Conservation (phyloP, 2,888 invertebrate genomes). For the Thumatha senex region DNA sequence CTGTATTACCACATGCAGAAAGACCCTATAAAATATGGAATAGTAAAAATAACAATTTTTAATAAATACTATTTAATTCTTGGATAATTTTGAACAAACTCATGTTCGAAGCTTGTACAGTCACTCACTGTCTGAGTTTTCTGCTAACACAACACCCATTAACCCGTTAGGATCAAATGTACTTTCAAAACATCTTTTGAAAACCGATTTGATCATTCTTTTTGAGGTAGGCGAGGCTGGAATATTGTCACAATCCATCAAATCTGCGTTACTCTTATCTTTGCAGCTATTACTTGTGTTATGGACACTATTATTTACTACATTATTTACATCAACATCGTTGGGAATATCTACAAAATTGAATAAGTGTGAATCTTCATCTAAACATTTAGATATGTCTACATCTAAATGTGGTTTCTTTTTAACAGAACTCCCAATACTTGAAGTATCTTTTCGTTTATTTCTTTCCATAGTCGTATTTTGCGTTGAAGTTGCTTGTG, state of each 20-base stretch:
- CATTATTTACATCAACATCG: conserved; percentile 35
- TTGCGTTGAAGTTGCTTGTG: conserved; percentile 63
- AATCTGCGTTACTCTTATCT: conserved; percentile 32
- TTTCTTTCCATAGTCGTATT: conserved; percentile 61
- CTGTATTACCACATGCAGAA: too few species aligned
- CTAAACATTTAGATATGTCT: conserved; percentile 66
- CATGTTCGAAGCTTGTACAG: neutral
- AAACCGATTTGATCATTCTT: conserved; percentile 85
- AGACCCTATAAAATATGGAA: too few species aligned
- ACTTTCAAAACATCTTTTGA: conserved; percentile 88
- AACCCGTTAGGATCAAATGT: conserved; percentile 87
- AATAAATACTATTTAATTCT: conserved; percentile 16
- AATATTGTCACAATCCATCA: conserved; percentile 74
- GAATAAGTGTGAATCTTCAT: conserved; percentile 78
- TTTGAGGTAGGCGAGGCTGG: conserved; percentile 85
- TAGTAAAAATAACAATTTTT: conserved; percentile 2
- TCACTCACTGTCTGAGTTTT: conserved; percentile 87
- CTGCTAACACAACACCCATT: conserved; percentile 85
- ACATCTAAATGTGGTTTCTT: conserved; percentile 69
- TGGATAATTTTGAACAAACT: conserved; percentile 3
- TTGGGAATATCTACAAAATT: conserved; percentile 75
- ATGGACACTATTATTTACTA: conserved; percentile 34
- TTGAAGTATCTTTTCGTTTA: conserved; percentile 53
- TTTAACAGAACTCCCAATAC: conserved; percentile 44
- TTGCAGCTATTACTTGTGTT: conserved; percentile 18